Evolutionary conservation across 2,888 invertebrate species (phyloP).

Genomic region (Melitaea athalia): DNA sequence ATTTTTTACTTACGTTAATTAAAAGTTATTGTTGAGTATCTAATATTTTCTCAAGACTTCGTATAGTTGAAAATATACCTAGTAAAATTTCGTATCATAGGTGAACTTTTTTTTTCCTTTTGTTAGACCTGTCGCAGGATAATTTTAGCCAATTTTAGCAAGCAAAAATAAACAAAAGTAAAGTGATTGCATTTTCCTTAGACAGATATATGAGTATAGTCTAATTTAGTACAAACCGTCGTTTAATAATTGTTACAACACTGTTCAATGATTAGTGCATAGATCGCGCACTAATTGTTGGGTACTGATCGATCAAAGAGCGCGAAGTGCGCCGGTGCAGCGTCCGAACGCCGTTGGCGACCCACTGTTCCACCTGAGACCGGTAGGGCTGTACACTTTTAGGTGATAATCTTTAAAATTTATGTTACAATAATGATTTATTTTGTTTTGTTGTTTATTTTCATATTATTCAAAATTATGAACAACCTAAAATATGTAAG

Average conservation of each 20-base stretch:
- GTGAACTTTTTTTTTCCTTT: too few relatives aligned
- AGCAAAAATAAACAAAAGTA: not conserved
- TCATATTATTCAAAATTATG: not conserved
- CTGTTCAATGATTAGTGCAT: constrained; percentile 56
- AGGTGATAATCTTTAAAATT: not conserved
- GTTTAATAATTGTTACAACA: constrained; percentile 1
- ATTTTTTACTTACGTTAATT: too few relatives aligned
- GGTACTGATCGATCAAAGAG: constrained; percentile 68
- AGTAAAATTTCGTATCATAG: too few relatives aligned
- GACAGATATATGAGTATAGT: not conserved
- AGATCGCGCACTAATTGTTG: constrained; percentile 71
- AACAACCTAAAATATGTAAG: too few relatives aligned
- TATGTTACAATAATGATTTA: not conserved
- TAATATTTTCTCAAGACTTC: too few relatives aligned
- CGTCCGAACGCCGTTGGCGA: constrained; percentile 70
- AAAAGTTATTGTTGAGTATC: too few relatives aligned
- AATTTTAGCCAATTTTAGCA: too few relatives aligned
- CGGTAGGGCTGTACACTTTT: constrained; percentile 55
- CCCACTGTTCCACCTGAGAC: constrained; percentile 69
- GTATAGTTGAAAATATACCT: too few relatives aligned
- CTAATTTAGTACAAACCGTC: not conserved
- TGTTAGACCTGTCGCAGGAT: too few relatives aligned
- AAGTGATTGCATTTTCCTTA: not conserved
- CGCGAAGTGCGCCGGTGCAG: constrained; percentile 58
- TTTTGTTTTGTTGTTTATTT: not conserved